Evolutionary conservation across 2,888 invertebrate genomes (phyloP), one percentile per base, ranked within the genome.

Genomic region (Cheilosia scutellata): DNA sequence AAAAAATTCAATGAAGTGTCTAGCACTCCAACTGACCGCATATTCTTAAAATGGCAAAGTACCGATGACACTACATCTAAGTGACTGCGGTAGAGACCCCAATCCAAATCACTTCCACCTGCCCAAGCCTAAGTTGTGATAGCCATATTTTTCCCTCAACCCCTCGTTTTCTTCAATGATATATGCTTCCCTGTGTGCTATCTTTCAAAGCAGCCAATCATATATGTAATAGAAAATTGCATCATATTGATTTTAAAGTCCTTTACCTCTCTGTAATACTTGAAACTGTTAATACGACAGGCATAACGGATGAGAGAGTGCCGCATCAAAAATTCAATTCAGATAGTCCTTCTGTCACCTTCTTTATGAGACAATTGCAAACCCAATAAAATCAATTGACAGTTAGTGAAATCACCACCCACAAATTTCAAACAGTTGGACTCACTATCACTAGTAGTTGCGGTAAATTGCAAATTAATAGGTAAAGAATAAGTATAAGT

Each of bases 271-370:
- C 58, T 40, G 40, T 7, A 27, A n/a, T 2, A 58, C 58, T 58
- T 58, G 58, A 58, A 42, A 27, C 3, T 37, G 2, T 37, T 37
- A 37, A 37, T 9, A 37, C 37, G 16, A 31, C 31, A n/a, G 55
- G 16, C n/a, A 55, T 4, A n/a, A 37, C 42, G 25, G n/a, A 13
- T 29, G 42, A 29, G n/a, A 42, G n/a, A 42, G 42, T 42, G 27
- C 29, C 29, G 11, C 37, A 60, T 60, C 60, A 42, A 16, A 42
- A 60, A 42, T 42, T n/a, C 27, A 60, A 42, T 16, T n/a, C 42
- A 42, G 44, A 16, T 6, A 1, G 16, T 9, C 16, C 9, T 33
- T 3, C 29, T n/a, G 6, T 31, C 13, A 1, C 20, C 20, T 20
- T 20, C 20, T 20, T 20, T 20, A 2, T 20, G 20, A 20, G 20